Evolutionary conservation across 2,797 vertebrate genomes (phyloP), one percentile per base, ranked within the genome.

Genomic region (Argyrosomus regius): DNA sequence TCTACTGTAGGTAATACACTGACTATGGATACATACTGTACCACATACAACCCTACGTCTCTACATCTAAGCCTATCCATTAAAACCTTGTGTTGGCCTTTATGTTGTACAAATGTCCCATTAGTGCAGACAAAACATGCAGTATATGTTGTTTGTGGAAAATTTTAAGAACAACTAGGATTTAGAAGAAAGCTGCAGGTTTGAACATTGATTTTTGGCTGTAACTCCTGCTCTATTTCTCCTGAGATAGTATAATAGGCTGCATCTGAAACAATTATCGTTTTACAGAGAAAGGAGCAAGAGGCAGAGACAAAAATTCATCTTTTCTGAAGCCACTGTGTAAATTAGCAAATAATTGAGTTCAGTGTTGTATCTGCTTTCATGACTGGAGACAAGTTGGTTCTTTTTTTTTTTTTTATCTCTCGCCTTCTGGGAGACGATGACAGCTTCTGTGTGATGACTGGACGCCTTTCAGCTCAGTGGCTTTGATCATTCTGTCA

Each of bases 401-500:
- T 48, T 72, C 39, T 14, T 0, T 43, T 58, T 59, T 22, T 39
- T 14, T 48, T 76, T 53, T 62, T 31, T n/a, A 45, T 74, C 50
- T 26, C 53, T 54, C 1, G 16, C 71, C 61, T 77, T 48, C 24
- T 16, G 41, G 53, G 76, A 73, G 50, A 11, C 0, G 12, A 52
- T 22, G 82, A 70, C 72, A 62, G 81, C 45, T 75, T 78, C 67
- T 46, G 66, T 46, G 28, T 56, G 80, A 80, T 28, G 60, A 64
- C 60, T 52, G 54, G 77, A 75, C 26, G 65, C 66, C 56, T 75
- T 65, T 66, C 57, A 45, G 0, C 75, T 24, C 54, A 67, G 68
- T 12, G 0, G 59, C 84, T 85, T 82, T 87, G 82, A 88, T 87
- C 76, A 60, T 61, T 72, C 53, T 69, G 84, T 84, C 62, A 60